A percentile compares a stretch with the other conserved stretches of the same genome.
Conservation (phyloP, 2,113 vertebrate species). For the Muntiacus muntjak region DNA sequence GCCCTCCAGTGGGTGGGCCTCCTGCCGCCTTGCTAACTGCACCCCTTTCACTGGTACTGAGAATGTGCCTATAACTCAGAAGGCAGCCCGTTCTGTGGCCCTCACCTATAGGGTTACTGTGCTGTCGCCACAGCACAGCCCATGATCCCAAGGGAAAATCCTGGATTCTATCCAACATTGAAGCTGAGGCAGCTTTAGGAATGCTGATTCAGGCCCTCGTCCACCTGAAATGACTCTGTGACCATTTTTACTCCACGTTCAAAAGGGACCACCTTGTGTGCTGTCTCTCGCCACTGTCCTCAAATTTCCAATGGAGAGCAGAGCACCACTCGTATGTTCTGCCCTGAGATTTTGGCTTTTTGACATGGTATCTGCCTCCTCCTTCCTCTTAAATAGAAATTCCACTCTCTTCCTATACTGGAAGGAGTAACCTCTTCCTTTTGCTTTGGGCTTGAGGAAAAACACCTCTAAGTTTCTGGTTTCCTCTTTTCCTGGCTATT, state of each 20-base stretch:
- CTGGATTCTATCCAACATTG: background rate
- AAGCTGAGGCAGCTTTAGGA: background rate
- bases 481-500: background rate
- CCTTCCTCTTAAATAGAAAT: background rate
- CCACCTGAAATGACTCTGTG: background rate
- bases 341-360: background rate
- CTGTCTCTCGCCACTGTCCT: background rate
- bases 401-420: background rate
- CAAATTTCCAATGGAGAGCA: background rate
- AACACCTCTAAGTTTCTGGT: background rate
- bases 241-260: background rate
- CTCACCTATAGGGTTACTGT: background rate
- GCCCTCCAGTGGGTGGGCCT: background rate
- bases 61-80: background rate
- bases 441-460: background rate
- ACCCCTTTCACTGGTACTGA: background rate
- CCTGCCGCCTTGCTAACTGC: background rate
- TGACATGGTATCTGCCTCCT: background rate
- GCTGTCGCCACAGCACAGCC: accelerated
- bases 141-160: background rate
- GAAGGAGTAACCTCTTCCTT: background rate
- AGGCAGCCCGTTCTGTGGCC: background rate
- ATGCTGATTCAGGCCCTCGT: background rate
- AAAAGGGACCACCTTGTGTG: background rate
- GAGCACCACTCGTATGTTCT: background rate